Evolutionary conservation across 2,888 invertebrate species (phyloP).

Genomic region (Itoplectis maculator): DNA sequence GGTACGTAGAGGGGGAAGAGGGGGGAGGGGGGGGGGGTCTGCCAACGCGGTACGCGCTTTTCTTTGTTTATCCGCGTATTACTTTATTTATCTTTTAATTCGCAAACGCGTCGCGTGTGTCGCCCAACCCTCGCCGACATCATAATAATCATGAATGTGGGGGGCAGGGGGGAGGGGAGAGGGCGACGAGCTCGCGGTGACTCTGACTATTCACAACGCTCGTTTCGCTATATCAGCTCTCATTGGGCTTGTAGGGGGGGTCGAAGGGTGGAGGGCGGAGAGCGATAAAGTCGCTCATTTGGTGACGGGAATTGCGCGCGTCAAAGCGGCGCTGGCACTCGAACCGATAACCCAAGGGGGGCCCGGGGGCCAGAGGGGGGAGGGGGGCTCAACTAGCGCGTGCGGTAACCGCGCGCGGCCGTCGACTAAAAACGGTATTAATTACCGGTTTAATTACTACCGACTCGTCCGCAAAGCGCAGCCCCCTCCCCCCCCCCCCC

Average conservation of each 20-base stretch:
- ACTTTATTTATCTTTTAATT: neutral
- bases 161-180: too few relatives aligned
- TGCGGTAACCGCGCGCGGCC: conserved; percentile 32
- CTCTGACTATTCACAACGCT: conserved; percentile 12
- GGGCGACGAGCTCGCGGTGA: neutral
- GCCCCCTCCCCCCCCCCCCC: conserved; percentile 7
- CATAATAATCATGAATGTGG: conserved; percentile 23
- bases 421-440: conserved; percentile 74
- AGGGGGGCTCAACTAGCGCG: neutral
- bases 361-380: neutral
- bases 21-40: neutral
- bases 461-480: conserved; percentile 50
- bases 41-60: conserved; percentile 8
- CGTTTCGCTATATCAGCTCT: conserved; percentile 21
- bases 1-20: too few relatives aligned
- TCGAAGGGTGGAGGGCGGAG: neutral
- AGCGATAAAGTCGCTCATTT: conserved; percentile 61
- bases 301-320: conserved; percentile 61
- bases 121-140: neutral
- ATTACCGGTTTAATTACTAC: conserved; percentile 74
- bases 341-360: conserved; percentile 20
- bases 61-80: neutral
- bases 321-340: conserved; percentile 47
- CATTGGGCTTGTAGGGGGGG: too few relatives aligned
- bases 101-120: neutral